Percentiles rank a stretch among this genome's conserved stretches.
Evolutionary conservation across 2,888 invertebrate genomes (phyloP).

Genomic region (Ceraclea dissimilis): DNA sequence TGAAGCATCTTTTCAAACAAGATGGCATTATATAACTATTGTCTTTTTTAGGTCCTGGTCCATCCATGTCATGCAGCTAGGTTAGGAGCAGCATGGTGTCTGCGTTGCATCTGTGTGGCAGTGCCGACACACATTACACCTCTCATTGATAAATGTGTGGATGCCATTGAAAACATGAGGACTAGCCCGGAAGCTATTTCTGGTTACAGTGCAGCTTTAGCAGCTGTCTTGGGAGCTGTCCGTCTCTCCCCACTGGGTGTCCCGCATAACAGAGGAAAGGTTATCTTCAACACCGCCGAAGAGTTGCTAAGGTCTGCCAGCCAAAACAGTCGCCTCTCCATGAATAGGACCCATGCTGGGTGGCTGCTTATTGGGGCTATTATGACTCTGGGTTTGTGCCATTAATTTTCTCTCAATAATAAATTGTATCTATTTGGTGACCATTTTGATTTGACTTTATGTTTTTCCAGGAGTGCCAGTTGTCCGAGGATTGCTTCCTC

Average conservation of each 20-base stretch:
- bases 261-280: conserved; percentile 94
- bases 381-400: conserved; percentile 73
- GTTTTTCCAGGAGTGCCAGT: conserved; percentile 68
- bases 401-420: too few relatives aligned
- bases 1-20: background rate
- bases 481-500: conserved; percentile 82
- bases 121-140: conserved; percentile 93
- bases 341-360: conserved; percentile 93
- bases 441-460: background rate
- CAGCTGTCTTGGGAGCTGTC: conserved; percentile 89
- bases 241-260: conserved; percentile 86
- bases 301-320: conserved; percentile 92
- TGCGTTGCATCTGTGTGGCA: conserved; percentile 86
- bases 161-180: conserved; percentile 80
- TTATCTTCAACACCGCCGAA: conserved; percentile 95
- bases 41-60: conserved; percentile 73
- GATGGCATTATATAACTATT: too few relatives aligned
- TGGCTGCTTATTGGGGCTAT: conserved; percentile 97
- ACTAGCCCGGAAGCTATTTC: conserved; percentile 84
- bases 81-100: conserved; percentile 90
- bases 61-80: conserved; percentile 94
- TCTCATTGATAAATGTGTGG: conserved; percentile 82
- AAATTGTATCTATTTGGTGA: background rate
- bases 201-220: conserved; percentile 85
- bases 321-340: conserved; percentile 90